Evolutionary conservation across 2,797 vertebrate species (phyloP), one percentile per base, ranked within the genome.

Genomic region (Protosalanx chinensis): DNA sequence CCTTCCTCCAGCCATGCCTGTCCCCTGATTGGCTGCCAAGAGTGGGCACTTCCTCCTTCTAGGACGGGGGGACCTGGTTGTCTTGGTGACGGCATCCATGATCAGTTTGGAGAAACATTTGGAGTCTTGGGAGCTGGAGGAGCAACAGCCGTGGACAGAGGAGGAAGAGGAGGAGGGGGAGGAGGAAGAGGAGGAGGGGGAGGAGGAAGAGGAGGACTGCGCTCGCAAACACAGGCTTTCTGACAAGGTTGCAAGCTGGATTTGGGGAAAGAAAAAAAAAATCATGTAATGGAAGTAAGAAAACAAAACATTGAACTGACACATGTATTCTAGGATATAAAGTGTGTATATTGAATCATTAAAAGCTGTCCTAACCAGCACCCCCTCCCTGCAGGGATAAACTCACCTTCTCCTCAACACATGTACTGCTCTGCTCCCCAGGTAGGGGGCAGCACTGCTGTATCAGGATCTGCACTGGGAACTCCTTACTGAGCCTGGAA

Each of bases 371-470:
- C 18, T 16, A 15, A 16, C 16, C 51, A n/a, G 16, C 49, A 51
- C 16, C 35, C n/a, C 4, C 51, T 56, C 6, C 15, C 18, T 56
- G 49, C 8, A 60, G 18, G 2, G 65, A 68, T 60, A 1, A 70
- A 80, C 86, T 87, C 68, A 92, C 93, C 82, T 71, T 75, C n/a
- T 73, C 59, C 18, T 13, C 3, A 33, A 87, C 70, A 73, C 92
- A 94, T 41, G 2, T 3, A n/a, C 10, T 68, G 74, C 27, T 83
- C 5, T 81, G 32, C 41, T 75, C 0, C 59, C 62, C 57, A 68
- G 79, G 41, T 56, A 88, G 82, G 75, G 70, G 74, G 79, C 93
- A 94, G 89, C 93, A 93, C 76, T 85, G 71, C 2, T 32, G 82
- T 73, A 88, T 83, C 57, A 87, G 67, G 6, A 15, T 46, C 73